phyloP scores from a whole-genome alignment of 2,888 invertebrate genomes.

The Brachylomia viminalis region DNA sequence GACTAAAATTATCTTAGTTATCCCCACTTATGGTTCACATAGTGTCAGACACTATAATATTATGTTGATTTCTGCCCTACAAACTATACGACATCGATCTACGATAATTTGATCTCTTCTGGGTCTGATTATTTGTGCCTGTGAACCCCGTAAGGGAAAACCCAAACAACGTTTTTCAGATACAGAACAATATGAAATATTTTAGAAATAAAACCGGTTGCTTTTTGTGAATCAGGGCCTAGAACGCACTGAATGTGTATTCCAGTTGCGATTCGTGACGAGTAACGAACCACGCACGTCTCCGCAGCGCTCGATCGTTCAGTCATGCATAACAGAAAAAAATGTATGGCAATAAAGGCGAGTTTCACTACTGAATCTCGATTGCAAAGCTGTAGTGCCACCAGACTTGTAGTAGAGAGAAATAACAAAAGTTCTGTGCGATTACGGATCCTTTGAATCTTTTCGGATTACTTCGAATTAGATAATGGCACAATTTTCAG shows the following conservation, averaged over 20 bases:
- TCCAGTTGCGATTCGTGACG: conserved; percentile 71
- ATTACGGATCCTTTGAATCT: background rate
- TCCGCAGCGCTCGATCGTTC: conserved; percentile 49
- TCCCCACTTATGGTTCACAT: background rate
- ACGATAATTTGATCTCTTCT: background rate
- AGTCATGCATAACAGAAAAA: conserved; percentile 51
- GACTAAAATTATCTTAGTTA: background rate
- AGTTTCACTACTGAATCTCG: conserved; percentile 22
- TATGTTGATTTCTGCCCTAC: background rate
- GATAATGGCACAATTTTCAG: background rate
- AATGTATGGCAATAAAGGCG: conserved; percentile 41
- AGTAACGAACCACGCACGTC: conserved; percentile 81
- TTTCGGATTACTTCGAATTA: background rate
- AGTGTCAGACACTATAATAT: background rate
- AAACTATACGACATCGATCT: background rate
- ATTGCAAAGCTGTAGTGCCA: conserved; percentile 8
- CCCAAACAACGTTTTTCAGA: background rate
- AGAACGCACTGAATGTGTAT: conserved; percentile 67
- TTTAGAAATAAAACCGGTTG: conserved; percentile 25
- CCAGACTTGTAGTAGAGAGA: background rate
- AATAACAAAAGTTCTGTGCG: background rate
- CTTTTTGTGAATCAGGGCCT: conserved; percentile 45
- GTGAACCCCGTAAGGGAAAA: background rate
- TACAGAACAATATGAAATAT: conserved; percentile 9
- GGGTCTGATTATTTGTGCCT: background rate